phyloP scores from a whole-genome alignment of 2,888 invertebrate species.

The Crematogaster levior region DNA sequence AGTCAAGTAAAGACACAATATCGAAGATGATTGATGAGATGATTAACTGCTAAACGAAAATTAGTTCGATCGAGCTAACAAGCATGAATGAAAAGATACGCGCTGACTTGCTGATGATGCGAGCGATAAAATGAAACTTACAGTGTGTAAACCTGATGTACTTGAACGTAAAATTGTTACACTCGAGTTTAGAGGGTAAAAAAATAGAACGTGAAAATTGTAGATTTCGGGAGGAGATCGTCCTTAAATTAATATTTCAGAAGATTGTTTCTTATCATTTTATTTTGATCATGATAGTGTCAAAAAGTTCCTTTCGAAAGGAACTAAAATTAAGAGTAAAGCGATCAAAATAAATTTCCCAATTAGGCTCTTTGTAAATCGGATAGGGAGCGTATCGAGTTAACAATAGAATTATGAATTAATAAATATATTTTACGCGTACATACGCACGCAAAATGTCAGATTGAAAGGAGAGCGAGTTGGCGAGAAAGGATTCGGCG shows the following conservation, averaged over 20 bases:
- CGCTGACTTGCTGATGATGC: neutral
- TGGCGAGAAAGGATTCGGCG: no score
- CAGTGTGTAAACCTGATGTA: neutral
- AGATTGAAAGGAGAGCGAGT: neutral
- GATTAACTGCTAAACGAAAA: slow-evolving; percentile 49
- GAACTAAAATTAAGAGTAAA: neutral
- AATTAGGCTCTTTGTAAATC: neutral
- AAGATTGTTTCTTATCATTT: neutral
- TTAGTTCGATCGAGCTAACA: slow-evolving; percentile 41
- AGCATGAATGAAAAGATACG: slow-evolving; percentile 12
- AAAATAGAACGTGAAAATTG: neutral
- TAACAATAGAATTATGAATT: neutral
- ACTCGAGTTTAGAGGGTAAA: neutral
- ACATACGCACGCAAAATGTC: neutral
- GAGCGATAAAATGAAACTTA: slow-evolving; percentile 19
- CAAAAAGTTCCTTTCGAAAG: neutral
- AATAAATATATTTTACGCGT: neutral
- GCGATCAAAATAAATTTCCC: neutral
- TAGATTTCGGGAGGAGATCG: neutral
- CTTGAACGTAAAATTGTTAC: neutral
- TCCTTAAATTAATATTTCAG: neutral
- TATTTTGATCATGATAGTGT: neutral
- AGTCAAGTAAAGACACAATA: neutral
- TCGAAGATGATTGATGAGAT: neutral
- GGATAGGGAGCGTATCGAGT: neutral